These are phyloP conservation scores for Oceanodroma leucorhoa DNA, from an alignment of 2,797 vertebrate species.

Conservation along the genomic window DNA sequence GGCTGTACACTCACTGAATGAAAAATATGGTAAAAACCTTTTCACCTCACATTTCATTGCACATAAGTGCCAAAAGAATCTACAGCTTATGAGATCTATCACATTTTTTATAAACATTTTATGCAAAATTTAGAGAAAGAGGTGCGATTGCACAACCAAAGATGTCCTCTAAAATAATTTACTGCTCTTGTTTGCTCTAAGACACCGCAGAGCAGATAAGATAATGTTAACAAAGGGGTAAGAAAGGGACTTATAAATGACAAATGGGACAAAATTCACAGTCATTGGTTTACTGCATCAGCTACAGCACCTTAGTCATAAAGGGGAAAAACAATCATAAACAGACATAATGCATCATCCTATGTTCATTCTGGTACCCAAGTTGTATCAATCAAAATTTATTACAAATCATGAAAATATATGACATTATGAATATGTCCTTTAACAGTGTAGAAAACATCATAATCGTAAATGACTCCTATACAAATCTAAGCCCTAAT, in stretches of 20 bases:
- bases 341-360: background rate
- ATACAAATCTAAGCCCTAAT: background rate
- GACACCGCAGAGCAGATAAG: background rate
- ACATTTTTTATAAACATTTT: background rate
- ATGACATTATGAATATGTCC: background rate
- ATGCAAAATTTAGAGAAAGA: background rate
- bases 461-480: background rate
- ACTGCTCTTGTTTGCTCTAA: background rate
- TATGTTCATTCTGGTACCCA: background rate
- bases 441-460: background rate
- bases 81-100: background rate
- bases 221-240: background rate
- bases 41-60: background rate
- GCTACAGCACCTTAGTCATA: background rate
- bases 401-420: background rate
- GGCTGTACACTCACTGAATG: background rate
- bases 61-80: background rate
- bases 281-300: background rate
- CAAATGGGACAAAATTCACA: background rate
- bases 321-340: background rate
- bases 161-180: background rate
- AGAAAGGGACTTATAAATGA: background rate
- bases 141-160: rapidly evolving
- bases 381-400: background rate
- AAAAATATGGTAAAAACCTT: slow-evolving; percentile 27